phyloP scores from a whole-genome alignment of 2,888 invertebrate genomes.

The Erynnis tages region DNA sequence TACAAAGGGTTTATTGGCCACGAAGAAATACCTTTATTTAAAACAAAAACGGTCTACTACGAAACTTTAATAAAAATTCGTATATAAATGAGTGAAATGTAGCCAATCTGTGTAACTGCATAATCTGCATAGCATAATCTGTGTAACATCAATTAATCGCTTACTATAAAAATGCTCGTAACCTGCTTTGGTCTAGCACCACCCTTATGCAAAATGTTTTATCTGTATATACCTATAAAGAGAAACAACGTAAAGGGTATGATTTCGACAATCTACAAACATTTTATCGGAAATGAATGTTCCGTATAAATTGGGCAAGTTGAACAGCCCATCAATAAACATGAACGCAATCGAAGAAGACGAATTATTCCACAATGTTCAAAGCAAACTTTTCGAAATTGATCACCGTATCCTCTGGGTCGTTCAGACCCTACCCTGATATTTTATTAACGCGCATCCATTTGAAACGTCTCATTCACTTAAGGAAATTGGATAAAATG shows the following conservation, averaged over 20 bases:
- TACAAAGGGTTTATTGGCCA: too few species aligned
- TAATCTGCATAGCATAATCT: too few species aligned
- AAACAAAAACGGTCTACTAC: too few species aligned
- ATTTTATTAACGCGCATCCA: slow-evolving; percentile 2
- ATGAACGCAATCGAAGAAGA: slow-evolving; percentile 16
- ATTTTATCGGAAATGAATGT: slow-evolving; percentile 3
- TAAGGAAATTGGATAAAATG: neutral
- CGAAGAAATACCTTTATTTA: too few species aligned
- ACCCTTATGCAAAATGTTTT: too few species aligned
- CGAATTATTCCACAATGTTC: slow-evolving; percentile 10
- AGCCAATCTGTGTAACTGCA: too few species aligned
- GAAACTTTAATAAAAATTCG: too few species aligned
- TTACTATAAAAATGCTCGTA: too few species aligned
- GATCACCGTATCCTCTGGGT: slow-evolving; percentile 6
- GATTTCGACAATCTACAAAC: neutral
- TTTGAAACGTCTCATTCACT: neutral
- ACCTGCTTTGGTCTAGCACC: too few species aligned
- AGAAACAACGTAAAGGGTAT: neutral
- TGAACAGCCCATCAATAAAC: slow-evolving; percentile 20
- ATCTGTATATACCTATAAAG: neutral
- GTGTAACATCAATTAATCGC: too few species aligned
- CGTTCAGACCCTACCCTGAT: neutral
- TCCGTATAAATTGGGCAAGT: neutral
- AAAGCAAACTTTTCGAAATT: slow-evolving; percentile 19
- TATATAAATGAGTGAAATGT: too few species aligned